A percentile compares a stretch with the other conserved stretches of the same genome.
These are phyloP conservation scores for Loriculus beryllinus DNA, from an alignment of 2,797 vertebrate genomes.

Conservation along the genomic window DNA sequence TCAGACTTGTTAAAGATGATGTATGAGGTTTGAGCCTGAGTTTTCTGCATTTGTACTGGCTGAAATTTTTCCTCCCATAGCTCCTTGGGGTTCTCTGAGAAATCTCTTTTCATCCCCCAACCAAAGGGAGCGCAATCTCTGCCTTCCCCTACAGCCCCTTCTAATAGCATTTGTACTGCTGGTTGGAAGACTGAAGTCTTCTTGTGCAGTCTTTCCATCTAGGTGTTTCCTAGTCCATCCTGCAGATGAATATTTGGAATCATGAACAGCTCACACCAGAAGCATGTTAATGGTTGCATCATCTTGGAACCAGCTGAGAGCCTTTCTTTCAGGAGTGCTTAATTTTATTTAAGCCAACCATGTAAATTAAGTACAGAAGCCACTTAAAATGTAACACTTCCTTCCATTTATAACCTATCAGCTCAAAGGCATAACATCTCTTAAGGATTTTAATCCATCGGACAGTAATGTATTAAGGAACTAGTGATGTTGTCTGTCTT, in stretches of 20 bases:
- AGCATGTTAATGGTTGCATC: neutral
- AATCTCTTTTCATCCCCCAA: neutral
- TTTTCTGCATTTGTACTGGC: neutral
- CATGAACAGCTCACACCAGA: neutral
- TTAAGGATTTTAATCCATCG: neutral
- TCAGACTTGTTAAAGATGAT: neutral
- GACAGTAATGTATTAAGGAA: neutral
- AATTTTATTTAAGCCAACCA: neutral
- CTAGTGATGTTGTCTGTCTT: neutral
- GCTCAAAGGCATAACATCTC: neutral
- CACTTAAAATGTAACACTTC: neutral
- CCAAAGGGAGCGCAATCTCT: neutral
- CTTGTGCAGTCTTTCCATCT: neutral
- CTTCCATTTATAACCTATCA: neutral
- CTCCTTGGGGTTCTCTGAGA: neutral
- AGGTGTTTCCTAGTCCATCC: neutral
- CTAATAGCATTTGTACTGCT: neutral
- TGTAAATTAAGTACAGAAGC: neutral
- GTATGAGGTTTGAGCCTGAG: neutral
- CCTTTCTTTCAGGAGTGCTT: neutral
- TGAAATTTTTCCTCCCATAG: neutral
- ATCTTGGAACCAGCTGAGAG: neutral
- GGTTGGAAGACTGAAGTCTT: neutral
- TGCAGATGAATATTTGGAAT: neutral
- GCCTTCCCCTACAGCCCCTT: neutral